Evolutionary conservation across 2,113 vertebrate species (phyloP), one percentile per base, ranked within the genome.

Genomic region (Indri indri): DNA sequence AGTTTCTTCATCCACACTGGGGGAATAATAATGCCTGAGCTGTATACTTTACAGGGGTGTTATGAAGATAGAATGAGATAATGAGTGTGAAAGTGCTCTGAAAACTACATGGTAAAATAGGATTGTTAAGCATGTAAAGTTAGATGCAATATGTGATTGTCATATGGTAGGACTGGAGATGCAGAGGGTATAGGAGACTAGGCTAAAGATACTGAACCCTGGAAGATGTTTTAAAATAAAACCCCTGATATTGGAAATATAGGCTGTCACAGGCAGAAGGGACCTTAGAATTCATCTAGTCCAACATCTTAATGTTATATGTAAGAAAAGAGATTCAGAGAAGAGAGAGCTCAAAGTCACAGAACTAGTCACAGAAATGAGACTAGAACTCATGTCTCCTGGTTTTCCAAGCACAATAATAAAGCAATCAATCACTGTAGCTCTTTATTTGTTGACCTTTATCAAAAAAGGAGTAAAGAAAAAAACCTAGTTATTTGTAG

Each of bases 261-360:
- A 79, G 37, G 68, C n/a, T 76, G 1, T 27, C 85, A 83, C 1
- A 91, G 54, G 63, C 30, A 50, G 61, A 76, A 71, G 37, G 18
- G 20, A 88, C 1, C 30, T 70, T 81, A 79, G 12, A 89, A n/a
- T 42, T 86, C 63, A 93, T 80, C 42, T 91, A 59, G 25, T 59
- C 10, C 40, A 71, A 52, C 6, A 47, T 40, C 34, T 65, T 87
- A 70, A 54, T 90, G 34, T 84, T 52, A 77, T 27, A 73, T 37
- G 47, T 23, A 63, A 88, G 45, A 87, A 92, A 77, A 93, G 50
- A 79, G 59, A 92, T 85, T 87, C 74, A 91, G 59, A 94, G 59
- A 80, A 12, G 37, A 80, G 42, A 91, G 37, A 84, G 30, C 7
- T 74, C 63, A 40, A 94, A 54, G 32, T 91, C 74, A 85, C 37